Percentiles rank a stretch among this genome's conserved stretches.
These are phyloP conservation scores for Wasmannia auropunctata DNA, from an alignment of 1,140 invertebrate genomes.

Conservation along the genomic window DNA sequence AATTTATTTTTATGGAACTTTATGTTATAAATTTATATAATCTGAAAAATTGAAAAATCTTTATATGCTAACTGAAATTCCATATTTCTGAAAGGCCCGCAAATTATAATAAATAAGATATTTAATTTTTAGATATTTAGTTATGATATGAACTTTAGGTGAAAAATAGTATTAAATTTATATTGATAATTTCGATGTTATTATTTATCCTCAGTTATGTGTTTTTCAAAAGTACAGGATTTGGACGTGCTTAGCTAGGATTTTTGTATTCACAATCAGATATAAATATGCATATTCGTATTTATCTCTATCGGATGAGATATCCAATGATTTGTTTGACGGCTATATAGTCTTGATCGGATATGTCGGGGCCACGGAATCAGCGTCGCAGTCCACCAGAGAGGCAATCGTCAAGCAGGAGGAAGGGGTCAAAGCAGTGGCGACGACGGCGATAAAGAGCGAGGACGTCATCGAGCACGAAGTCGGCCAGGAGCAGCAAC, in stretches of 20 bases:
- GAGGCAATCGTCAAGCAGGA: conserved; percentile 27
- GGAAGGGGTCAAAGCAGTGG: neutral
- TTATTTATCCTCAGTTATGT: neutral
- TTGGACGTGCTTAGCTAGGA: too few relatives aligned
- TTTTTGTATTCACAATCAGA: too few relatives aligned
- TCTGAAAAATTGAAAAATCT: neutral
- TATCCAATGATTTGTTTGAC: neutral
- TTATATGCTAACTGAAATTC: too few relatives aligned
- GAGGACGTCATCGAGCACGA: conserved; percentile 29
- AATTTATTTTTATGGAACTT: too few relatives aligned
- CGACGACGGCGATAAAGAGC: neutral
- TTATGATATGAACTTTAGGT: neutral
- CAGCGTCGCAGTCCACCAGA: conserved; percentile 14
- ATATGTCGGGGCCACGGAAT: conserved; percentile 18
- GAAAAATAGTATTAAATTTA: neutral
- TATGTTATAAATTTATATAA: neutral
- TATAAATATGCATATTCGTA: neutral
- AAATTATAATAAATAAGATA: neutral
- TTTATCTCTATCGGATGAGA: neutral
- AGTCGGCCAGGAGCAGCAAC: conserved; percentile 34
- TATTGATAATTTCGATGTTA: neutral
- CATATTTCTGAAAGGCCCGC: neutral
- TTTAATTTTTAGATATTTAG: neutral
- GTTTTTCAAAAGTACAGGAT: neutral
- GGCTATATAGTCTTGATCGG: conserved; percentile 57